Conservation (phyloP, 1,140 invertebrate species). For the Thaumetopoea pityocampa region DNA sequence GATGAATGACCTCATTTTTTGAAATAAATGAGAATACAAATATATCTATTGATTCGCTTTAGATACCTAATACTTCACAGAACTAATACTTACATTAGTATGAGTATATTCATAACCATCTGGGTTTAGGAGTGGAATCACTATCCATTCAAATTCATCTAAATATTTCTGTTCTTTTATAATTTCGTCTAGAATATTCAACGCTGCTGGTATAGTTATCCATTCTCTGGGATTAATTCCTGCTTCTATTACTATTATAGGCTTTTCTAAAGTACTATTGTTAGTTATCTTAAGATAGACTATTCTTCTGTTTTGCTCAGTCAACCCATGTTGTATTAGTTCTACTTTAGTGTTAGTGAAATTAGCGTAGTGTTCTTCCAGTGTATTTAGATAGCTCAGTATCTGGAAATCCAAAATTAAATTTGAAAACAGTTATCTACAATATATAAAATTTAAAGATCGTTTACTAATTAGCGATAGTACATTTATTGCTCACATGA, state of each 20-base stretch:
- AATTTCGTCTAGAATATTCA: constrained; percentile 74
- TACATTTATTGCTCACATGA: too few species aligned
- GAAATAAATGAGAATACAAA: too few species aligned
- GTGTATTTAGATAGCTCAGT: constrained; percentile 29
- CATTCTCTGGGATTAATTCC: constrained; percentile 80
- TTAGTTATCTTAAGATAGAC: constrained; percentile 42
- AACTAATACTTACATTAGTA: constrained; percentile 74
- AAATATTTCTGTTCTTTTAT: constrained; percentile 59
- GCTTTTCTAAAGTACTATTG: constrained; percentile 20
- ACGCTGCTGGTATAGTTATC: constrained; percentile 75
- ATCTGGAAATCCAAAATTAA: constrained; percentile 37
- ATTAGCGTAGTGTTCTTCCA: constrained; percentile 27
- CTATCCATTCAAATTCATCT: constrained; percentile 81
- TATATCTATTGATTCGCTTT: too few species aligned
- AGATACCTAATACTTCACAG: too few species aligned
- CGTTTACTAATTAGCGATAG: too few species aligned
- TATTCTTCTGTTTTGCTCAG: constrained; percentile 40
- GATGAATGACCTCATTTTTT: too few species aligned
- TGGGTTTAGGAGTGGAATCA: constrained; percentile 84
- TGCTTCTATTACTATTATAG: constrained; percentile 61
- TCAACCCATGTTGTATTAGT: constrained; percentile 37
- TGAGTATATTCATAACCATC: constrained; percentile 88
- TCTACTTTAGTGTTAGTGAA: constrained; percentile 24
- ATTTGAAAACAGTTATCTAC: background rate
- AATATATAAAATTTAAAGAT: too few species aligned